Base-by-base conservation (phyloP, 2,888 invertebrate species). In the Himalopsyche kuldschensis region DNA sequence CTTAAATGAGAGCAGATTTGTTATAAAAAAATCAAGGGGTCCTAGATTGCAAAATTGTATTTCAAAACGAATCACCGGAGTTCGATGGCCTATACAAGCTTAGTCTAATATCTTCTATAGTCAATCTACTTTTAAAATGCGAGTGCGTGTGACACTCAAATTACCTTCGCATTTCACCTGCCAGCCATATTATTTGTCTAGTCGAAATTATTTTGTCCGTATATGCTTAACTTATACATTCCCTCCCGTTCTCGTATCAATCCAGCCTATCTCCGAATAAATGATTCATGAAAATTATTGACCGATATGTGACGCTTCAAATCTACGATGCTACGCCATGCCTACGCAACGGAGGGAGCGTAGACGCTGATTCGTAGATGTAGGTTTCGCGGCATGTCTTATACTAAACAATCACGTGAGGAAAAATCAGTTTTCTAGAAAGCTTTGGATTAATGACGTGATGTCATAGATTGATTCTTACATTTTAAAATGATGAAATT, bases 261-360 rank as follows among this genome's bases (percentile, higher is more conserved):
- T 80, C 77, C 69, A 77, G 46, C 48, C 88, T 88, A 88, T 88
- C 87, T 87, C 87, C 87, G 87, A 86, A 87, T 77, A 84, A 86
- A 84, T 82, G 85, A 84, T 82, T 83, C 83, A 85, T 78, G 85
- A 83, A 87, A 86, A 85, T 81, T 80, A 82, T 82, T 80, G 84
- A 79, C 78, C 80, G 82, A 75, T 75, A 47, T 76, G 32, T 47
- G 17, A 77, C n/a, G 81, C 48, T 41, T 55, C 47, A 27, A 41
- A 3, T 17, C 75, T 24, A 78, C 84, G 84, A 85, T 89, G 87
- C 87, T 87, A 88, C 87, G 87, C 88, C 88, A 88, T 88, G 88
- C 85, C 84, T 75, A 84, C 87, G 88, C 89, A 89, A 88, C 85
- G 83, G 46, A 15, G 79, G 84, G 83, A 84, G 85, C 69, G 69